Evolutionary conservation across 1,140 invertebrate species (phyloP).

Genomic region (Portunus trituberculatus): DNA sequence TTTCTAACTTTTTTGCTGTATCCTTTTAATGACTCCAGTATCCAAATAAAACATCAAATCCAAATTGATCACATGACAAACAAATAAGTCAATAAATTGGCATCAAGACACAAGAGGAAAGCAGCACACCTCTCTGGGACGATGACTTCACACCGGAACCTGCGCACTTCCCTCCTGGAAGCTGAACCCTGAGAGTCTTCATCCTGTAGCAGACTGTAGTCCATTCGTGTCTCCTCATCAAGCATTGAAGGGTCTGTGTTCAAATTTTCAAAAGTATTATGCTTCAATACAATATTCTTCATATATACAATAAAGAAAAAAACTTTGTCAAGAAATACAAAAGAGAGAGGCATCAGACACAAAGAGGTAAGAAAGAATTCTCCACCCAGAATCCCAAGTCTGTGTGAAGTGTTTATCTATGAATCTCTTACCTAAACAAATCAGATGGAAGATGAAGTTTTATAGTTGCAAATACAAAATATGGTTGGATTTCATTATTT

Average conservation of each 20-base stretch:
- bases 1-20: no score
- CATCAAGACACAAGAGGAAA: neutral
- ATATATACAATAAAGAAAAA: neutral
- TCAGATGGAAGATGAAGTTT: no score
- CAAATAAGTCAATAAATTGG: neutral
- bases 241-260: conserved; percentile 55
- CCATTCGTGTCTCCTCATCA: conserved; percentile 67
- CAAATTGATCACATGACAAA: neutral
- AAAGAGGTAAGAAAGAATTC: no score
- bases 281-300: neutral
- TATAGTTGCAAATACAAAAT: no score
- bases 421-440: no score
- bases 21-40: no score
- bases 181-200: conserved; percentile 75
- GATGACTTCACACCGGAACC: conserved; percentile 76
- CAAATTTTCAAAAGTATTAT: neutral
- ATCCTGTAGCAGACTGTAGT: conserved; percentile 58
- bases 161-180: conserved; percentile 70
- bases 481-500: no score
- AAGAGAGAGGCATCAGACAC: no score
- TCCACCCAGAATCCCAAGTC: no score
- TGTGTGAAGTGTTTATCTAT: no score
- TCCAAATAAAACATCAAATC: neutral
- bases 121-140: conserved; percentile 74
- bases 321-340: no score